Conservation (phyloP, 2,888 invertebrate genomes). For the Hydroisotoma schaefferi region DNA sequence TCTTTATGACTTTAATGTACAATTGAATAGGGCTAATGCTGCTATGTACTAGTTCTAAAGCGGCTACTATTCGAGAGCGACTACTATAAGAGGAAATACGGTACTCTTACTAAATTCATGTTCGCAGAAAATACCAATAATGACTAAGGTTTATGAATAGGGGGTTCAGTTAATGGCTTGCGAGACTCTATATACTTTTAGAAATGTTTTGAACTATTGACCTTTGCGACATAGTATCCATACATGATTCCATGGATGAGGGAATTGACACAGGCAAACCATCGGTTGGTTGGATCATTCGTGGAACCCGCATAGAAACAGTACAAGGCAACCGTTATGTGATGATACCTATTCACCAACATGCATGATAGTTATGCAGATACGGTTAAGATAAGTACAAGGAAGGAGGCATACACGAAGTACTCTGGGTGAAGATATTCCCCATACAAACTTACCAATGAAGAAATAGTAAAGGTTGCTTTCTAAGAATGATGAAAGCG, state of each 20-base stretch:
- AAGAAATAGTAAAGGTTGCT: conserved; percentile 10
- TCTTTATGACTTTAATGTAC: neutral
- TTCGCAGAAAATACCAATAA: too few species aligned
- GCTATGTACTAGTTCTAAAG: too few species aligned
- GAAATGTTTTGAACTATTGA: neutral
- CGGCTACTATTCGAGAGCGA: too few species aligned
- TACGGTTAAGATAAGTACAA: too few species aligned
- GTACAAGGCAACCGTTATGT: conserved; percentile 14
- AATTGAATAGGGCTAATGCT: too few species aligned
- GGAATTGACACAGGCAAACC: conserved; percentile 8
- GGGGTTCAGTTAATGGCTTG: neutral
- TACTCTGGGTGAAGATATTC: neutral
- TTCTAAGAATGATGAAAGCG: conserved; percentile 7
- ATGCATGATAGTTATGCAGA: too few species aligned
- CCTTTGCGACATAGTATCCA: conserved; percentile 14
- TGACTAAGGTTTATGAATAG: neutral
- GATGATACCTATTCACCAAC: conserved; percentile 13
- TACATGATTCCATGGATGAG: conserved; percentile 16
- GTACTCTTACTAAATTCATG: too few species aligned
- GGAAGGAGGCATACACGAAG: too few species aligned
- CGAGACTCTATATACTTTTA: neutral
- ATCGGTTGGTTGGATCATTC: conserved; percentile 8
- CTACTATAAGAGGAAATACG: too few species aligned
- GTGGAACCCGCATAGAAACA: conserved; percentile 3
- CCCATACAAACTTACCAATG: conserved; percentile 5